Evolutionary conservation across 1,140 invertebrate genomes (phyloP).

Genomic region (Drosophila neocordata): DNA sequence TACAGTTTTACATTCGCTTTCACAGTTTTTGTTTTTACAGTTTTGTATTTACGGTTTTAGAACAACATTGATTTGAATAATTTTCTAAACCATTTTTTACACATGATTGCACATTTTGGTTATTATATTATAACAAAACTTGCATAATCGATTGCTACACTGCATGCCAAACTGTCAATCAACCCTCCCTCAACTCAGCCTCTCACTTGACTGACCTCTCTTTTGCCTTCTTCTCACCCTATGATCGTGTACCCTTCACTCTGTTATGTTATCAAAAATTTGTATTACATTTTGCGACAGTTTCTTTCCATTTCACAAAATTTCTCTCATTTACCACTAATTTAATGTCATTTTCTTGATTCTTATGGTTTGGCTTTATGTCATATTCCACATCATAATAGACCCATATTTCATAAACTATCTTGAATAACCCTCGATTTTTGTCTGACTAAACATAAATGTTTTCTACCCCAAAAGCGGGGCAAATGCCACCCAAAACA

Average conservation of each 20-base stretch:
- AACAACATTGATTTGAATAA: neutral
- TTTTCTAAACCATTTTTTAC: constrained; percentile 27
- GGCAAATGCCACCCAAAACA: constrained; percentile 6
- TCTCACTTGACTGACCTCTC: constrained; percentile 28
- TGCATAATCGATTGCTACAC: constrained; percentile 34
- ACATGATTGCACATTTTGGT: constrained; percentile 28
- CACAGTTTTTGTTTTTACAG: neutral
- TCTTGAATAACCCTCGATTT: constrained; percentile 60
- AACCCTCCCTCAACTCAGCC: constrained; percentile 8
- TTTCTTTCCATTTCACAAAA: constrained; percentile 32
- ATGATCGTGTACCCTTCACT: neutral
- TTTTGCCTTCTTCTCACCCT: neutral
- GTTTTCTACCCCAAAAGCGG: constrained; percentile 36
- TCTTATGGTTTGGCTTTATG: constrained; percentile 42
- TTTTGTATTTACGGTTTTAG: constrained; percentile 13
- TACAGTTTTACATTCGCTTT: neutral
- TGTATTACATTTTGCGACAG: constrained; percentile 24
- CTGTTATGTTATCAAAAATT: neutral
- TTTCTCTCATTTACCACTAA: constrained; percentile 43
- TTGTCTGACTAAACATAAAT: constrained; percentile 25
- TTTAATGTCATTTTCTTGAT: constrained; percentile 56
- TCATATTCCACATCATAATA: constrained; percentile 62
- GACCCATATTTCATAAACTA: constrained; percentile 58
- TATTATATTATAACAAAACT: constrained; percentile 19
- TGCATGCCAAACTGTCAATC: constrained; percentile 50